Evolutionary conservation across 2,113 vertebrate genomes (phyloP), one percentile per base, ranked within the genome.

Genomic region (Chauna torquata): DNA sequence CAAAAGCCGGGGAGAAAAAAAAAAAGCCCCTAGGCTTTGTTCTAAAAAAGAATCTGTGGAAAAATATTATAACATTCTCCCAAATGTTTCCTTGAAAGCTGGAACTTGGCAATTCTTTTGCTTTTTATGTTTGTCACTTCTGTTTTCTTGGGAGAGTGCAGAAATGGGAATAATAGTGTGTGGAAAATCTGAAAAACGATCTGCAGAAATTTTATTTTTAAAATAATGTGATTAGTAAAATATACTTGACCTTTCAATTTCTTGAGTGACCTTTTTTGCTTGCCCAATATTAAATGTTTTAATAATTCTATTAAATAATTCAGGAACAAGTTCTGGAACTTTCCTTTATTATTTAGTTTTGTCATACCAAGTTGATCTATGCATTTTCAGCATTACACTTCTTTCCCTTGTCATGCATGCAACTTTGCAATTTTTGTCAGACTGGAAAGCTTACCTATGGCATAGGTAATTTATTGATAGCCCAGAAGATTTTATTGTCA

Each of bases 141-240:
- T 12, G 2, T 5, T 24, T 14, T 38, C 8, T 2, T 64, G 40
- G 30, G 58, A 45, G 65, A 3, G 28, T 2, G 55, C 13, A 11
- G 55, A 45, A 25, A 2, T 13, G 3, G 32, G 15, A 11, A 3
- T 3, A 18, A 32, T 11, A 3, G 22, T 1, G 4, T 3, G 32
- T 5, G 11, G 6, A 19, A 32, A n/a, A 11, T 4, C 3, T 0
- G 19, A 0, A 36, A 11, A 55, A 16, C 11, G 0, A 1, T 1
- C 42, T 7, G 30, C 68, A 3, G 28, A 54, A 72, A 17, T 6
- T 8, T 3, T 38, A 3, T 3, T 17, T 36, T 68, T 30, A 6
- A 64, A 65, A 11, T 16, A 3, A 19, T 5, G 25, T 18, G 0
- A 16, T 42, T 18, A 27, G 9, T 27, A 23, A 54, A 25, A 20